Evolutionary conservation across 2,113 vertebrate species (phyloP).

Genomic region (Eolophus roseicapilla): DNA sequence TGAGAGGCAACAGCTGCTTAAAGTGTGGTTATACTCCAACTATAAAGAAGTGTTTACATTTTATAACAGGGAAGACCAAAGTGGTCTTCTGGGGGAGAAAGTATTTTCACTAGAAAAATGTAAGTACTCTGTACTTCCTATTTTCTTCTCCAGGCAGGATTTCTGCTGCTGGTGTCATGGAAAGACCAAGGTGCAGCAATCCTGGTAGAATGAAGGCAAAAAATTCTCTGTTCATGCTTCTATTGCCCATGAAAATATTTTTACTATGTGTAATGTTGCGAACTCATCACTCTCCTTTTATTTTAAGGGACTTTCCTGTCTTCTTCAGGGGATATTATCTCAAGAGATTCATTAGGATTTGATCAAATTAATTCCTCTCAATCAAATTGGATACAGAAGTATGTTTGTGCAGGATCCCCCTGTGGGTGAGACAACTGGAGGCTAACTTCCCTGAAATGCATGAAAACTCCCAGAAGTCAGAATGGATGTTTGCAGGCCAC

Average conservation of each 20-base stretch:
- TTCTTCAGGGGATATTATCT: background rate
- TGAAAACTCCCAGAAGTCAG: background rate
- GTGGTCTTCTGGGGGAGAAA: constrained; percentile 38
- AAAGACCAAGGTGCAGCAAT: background rate
- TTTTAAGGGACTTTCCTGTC: background rate
- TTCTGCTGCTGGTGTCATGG: constrained; percentile 9
- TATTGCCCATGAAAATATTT: background rate
- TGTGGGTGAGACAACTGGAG: background rate
- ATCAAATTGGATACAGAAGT: background rate
- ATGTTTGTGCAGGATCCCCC: background rate
- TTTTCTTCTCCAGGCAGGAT: constrained; percentile 7
- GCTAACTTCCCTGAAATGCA: background rate
- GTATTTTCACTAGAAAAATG: constrained; percentile 29
- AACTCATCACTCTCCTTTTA: background rate
- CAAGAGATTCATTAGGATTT: background rate
- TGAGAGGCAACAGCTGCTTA: constrained; percentile 38
- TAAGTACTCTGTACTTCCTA: constrained; percentile 20
- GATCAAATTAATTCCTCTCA: background rate
- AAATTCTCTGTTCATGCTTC: background rate
- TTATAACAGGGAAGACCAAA: constrained; percentile 38
- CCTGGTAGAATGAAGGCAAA: background rate
- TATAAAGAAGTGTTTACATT: constrained; percentile 43
- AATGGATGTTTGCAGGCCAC: background rate
- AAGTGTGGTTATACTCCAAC: constrained; percentile 36
- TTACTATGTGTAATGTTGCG: background rate